These are phyloP conservation scores for Oreochromis tanganicae DNA, from an alignment of 2,113 vertebrate genomes.

Conservation along the genomic window DNA sequence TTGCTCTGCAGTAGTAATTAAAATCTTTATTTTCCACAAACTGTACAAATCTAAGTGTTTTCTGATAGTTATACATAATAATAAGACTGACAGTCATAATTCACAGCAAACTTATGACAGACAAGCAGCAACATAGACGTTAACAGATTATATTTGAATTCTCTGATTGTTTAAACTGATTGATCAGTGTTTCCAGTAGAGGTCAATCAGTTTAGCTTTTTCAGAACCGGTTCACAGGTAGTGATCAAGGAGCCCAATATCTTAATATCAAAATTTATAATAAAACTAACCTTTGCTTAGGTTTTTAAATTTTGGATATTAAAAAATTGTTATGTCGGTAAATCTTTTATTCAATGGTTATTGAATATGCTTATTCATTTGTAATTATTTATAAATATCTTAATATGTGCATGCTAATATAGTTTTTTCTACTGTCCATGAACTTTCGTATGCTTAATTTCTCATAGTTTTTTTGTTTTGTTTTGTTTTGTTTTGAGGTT, in stretches of 20 bases:
- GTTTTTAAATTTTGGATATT: neutral
- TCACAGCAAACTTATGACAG: neutral
- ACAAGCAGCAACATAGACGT: neutral
- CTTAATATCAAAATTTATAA: neutral
- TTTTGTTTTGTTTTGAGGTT: neutral
- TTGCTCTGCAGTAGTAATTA: neutral
- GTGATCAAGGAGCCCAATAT: neutral
- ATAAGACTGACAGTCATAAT: neutral
- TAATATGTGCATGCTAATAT: neutral
- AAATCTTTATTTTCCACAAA: neutral
- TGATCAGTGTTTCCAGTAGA: neutral
- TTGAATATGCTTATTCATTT: neutral
- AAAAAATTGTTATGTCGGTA: neutral
- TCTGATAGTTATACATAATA: neutral
- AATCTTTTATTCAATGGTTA: neutral
- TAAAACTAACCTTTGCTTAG: neutral
- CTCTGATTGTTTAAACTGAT: neutral
- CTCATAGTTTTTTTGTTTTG: neutral
- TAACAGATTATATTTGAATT: neutral
- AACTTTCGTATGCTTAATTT: neutral
- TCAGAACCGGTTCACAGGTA: neutral
- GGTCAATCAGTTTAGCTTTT: neutral
- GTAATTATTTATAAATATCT: neutral
- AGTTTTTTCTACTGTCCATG: neutral
- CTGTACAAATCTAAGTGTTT: neutral